Evolutionary conservation across 2,797 vertebrate species (phyloP), one percentile per base, ranked within the genome.

Genomic region (Rhinophrynus dorsalis): DNA sequence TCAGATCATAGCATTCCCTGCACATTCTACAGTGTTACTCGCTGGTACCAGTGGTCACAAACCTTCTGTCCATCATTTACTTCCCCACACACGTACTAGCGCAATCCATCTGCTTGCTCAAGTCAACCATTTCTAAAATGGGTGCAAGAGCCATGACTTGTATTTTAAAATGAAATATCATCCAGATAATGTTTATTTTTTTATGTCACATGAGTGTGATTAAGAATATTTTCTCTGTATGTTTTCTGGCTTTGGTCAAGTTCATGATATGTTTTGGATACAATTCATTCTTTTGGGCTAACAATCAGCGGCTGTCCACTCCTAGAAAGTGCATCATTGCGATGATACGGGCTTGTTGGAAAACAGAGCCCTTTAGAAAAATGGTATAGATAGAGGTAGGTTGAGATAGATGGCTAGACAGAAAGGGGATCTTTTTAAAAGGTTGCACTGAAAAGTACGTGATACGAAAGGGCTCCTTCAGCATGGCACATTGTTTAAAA

Each of bases 1-100:
- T 0, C 1, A 55, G 63, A 67, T 67, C 47, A 0, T 2, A 18
- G 38, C 58, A 71, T 42, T 79, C 67, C 1, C 3, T 13, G 27
- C 27, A 10, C 63, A 60, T 12, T 13, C 60, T 78, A 63, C 1
- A 7, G 48, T n/a, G n/a, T n/a, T n/a, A n/a, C 52, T 40, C 69
- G 20, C 32, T 54, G 52, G 5, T 1, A 24, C 12, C 5, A 12
- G 18, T 0, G 9, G 55, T 8, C 64, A 1, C 3, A 4, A 23
- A 24, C 11, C n/a, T n/a, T 38, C 23, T 10, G 5, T 17, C 32
- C 11, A 23, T 17, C 68, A 15, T 13, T 3, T 12, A 30, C 47
- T 42, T 15, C 15, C 1, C 23, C n/a, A 27, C 10, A 42, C 1
- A 1, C 26, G 0, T 0, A 24, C 5, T 2, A 2, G n/a, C 0